Base-by-base conservation (phyloP, 2,888 invertebrate species). In the Nemurella pictetii region DNA sequence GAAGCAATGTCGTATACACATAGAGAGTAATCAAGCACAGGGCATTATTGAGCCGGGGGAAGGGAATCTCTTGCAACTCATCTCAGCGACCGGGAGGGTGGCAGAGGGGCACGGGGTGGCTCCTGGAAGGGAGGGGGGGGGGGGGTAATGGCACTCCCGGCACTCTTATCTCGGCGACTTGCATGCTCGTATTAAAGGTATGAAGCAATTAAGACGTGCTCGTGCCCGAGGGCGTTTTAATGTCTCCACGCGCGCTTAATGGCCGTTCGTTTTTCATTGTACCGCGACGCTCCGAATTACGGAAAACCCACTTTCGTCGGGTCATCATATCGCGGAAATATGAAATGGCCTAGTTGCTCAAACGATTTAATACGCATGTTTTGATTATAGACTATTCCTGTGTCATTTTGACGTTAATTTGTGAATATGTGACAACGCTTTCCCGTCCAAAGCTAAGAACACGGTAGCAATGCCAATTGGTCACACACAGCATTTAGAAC, bases 61-160 rank as follows among this genome's bases (percentile, higher is more conserved):
- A 85, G 86, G 87, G 85, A 87, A 87, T 87, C 36, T 83, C 36
- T 85, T 75, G 82, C 74, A 80, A 87, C 82, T 82, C 82, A 86
- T 86, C 87, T 36, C 74, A 7, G 86, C 29, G 84, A 74, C 73
- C 84, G 55, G 15, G 73, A 28, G 84, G 83, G 84, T 36, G 81
- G 85, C 85, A n/a, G 87, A 3, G 55, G 55, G 55, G 55, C 12
- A 55, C 20, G 55, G 15, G 20, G n/a, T n/a, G n/a, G n/a, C n/a
- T n/a, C n/a, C n/a, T 20, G 55, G 55, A 55, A 55, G 15, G 86
- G 84, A 81, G 83, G 85, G 85, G 86, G 85, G 81, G 85, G 83
- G 83, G 87, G 87, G 87, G 87, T 87, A 88, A 87, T 83, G 85
- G 83, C 25, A 25, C 88, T 87, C 87, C 86, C 86, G 86, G 88